phyloP scores from a whole-genome alignment of 2,113 vertebrate species.

The Chamaea fasciata region DNA sequence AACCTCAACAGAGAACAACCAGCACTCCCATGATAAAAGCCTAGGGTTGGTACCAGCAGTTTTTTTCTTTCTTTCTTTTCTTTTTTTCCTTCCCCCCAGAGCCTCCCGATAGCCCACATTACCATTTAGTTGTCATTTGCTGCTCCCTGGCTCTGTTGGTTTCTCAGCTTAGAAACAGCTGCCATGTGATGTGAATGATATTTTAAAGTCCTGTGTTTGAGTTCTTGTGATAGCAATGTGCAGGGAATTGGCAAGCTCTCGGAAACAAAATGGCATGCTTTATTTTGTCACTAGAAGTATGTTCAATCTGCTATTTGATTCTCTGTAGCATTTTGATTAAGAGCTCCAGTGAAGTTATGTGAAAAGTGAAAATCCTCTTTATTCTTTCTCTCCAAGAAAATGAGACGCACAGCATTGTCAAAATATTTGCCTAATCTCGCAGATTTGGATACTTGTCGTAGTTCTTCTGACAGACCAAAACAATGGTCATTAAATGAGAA shows the following conservation, averaged over 20 bases:
- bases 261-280: slow-evolving; percentile 47
- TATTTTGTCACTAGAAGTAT: slow-evolving; percentile 59
- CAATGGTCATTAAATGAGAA: slow-evolving; percentile 78
- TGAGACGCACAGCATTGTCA: slow-evolving; percentile 66
- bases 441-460: slow-evolving; percentile 65
- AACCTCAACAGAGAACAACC: background rate
- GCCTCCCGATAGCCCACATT: background rate
- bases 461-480: slow-evolving; percentile 72
- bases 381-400: slow-evolving; percentile 51
- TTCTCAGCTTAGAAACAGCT: slow-evolving; percentile 40
- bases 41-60: background rate
- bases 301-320: slow-evolving; percentile 52
- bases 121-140: background rate
- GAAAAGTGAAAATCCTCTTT: slow-evolving; percentile 59
- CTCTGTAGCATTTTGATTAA: slow-evolving; percentile 59
- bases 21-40: background rate
- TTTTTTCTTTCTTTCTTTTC: background rate
- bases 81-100: background rate
- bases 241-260: slow-evolving; percentile 46
- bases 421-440: slow-evolving; percentile 79
- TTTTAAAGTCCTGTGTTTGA: slow-evolving; percentile 45
- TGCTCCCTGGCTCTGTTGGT: slow-evolving; percentile 1
- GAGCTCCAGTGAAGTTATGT: slow-evolving; percentile 42
- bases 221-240: slow-evolving; percentile 33
- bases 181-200: slow-evolving; percentile 38